Evolutionary conservation across 2,113 vertebrate genomes (phyloP).

Genomic region (Chunga burmeisteri): DNA sequence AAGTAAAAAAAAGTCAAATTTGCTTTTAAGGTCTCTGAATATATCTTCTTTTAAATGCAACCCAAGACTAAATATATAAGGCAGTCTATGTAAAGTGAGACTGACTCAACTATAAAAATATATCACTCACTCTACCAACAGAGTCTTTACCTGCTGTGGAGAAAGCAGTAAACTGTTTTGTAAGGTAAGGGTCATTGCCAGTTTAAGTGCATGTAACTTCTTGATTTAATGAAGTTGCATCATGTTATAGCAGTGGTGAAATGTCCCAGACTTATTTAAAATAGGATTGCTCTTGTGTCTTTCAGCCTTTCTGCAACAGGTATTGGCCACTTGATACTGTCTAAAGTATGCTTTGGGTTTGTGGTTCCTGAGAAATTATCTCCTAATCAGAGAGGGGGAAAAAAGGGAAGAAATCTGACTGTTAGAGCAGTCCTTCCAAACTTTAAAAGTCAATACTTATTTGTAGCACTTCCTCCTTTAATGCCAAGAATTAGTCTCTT

Average conservation of each 20-base stretch:
- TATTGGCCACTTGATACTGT: neutral
- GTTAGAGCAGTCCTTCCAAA: conserved; percentile 17
- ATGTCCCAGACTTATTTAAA: conserved; percentile 25
- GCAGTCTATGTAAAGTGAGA: conserved; percentile 19
- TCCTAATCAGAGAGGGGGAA: neutral
- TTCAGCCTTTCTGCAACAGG: neutral
- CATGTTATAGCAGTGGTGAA: conserved; percentile 35
- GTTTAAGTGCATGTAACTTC: conserved; percentile 57
- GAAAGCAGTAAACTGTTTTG: conserved; percentile 66
- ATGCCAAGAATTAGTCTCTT: conserved; percentile 59
- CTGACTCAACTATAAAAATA: conserved; percentile 50
- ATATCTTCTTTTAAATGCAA: neutral
- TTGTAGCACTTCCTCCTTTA: conserved; percentile 52
- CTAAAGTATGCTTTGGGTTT: neutral
- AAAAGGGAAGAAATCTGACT: neutral
- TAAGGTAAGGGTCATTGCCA: conserved; percentile 62
- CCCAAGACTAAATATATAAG: neutral
- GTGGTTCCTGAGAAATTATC: neutral
- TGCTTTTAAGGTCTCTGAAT: conserved; percentile 32
- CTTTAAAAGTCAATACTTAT: conserved; percentile 50
- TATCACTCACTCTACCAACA: neutral
- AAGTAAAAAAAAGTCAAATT: neutral
- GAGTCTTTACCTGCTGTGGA: conserved; percentile 43
- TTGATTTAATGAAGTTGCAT: conserved; percentile 66
- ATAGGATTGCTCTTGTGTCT: neutral